phyloP scores from a whole-genome alignment of 2,797 vertebrate genomes.

The Lates japonicus region DNA sequence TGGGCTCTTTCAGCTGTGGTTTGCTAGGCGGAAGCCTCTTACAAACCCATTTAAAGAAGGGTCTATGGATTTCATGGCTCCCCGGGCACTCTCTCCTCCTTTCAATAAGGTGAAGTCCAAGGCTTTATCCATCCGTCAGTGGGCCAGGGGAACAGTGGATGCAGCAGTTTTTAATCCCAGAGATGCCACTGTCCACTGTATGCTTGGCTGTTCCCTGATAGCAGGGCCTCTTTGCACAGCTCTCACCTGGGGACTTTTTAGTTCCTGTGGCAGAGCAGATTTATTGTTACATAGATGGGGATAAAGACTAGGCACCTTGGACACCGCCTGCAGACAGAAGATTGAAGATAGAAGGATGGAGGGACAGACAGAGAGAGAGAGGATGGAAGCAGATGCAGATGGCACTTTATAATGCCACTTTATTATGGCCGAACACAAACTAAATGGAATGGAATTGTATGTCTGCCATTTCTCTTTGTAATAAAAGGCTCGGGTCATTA shows the following conservation, averaged over 20 bases:
- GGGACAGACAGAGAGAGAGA: conserved; percentile 4
- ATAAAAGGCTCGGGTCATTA: conserved; percentile 12
- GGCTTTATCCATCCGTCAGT: conserved; percentile 87
- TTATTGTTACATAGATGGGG: conserved; percentile 74
- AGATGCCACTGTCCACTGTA: conserved; percentile 80
- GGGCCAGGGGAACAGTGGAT: conserved; percentile 80
- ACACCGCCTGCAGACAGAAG: conserved; percentile 49
- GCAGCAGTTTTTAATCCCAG: conserved; percentile 85
- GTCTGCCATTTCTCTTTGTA: background rate
- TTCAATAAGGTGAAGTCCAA: conserved; percentile 88
- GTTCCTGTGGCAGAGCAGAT: conserved; percentile 73
- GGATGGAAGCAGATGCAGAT: conserved; percentile 21
- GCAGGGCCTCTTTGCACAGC: conserved; percentile 57
- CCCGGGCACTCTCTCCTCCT: conserved; percentile 84
- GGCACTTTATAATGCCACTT: background rate
- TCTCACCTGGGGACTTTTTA: conserved; percentile 79
- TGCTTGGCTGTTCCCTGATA: conserved; percentile 78
- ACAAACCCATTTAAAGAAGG: conserved; percentile 88
- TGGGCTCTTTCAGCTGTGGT: conserved; percentile 85
- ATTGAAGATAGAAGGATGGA: conserved; percentile 29
- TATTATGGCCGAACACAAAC: background rate
- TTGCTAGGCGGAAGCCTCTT: conserved; percentile 84
- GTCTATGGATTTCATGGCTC: conserved; percentile 88
- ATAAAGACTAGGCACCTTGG: conserved; percentile 65
- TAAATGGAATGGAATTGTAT: conserved; percentile 1